phyloP scores from a whole-genome alignment of 1,140 invertebrate genomes.

The Apis mellifera region DNA sequence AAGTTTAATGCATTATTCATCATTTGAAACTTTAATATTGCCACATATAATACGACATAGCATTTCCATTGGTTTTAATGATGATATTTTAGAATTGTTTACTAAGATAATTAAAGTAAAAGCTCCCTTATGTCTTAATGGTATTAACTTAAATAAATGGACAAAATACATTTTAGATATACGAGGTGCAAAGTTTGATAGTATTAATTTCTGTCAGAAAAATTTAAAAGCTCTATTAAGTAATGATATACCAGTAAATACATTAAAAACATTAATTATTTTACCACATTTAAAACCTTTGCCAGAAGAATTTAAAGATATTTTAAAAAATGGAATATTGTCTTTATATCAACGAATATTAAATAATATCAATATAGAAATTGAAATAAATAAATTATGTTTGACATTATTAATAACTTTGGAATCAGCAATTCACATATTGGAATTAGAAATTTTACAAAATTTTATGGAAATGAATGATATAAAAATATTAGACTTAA shows the following conservation, averaged over 20 bases:
- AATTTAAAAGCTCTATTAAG: slow-evolving; percentile 61
- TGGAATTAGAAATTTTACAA: slow-evolving; percentile 79
- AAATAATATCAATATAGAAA: slow-evolving; percentile 21
- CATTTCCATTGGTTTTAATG: slow-evolving; percentile 81
- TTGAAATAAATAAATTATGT: slow-evolving; percentile 53
- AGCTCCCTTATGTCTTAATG: slow-evolving; percentile 83
- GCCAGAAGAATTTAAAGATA: slow-evolving; percentile 55
- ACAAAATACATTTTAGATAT: slow-evolving; percentile 85
- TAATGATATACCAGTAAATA: slow-evolving; percentile 59
- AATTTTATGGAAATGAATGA: slow-evolving; percentile 66
- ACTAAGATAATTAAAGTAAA: slow-evolving; percentile 87
- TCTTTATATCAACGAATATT: slow-evolving; percentile 64
- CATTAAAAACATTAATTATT: slow-evolving; percentile 71
- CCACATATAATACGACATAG: slow-evolving; percentile 86
- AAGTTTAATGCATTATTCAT: slow-evolving; percentile 84
- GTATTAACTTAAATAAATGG: slow-evolving; percentile 84
- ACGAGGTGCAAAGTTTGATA: slow-evolving; percentile 66
- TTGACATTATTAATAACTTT: slow-evolving; percentile 78
- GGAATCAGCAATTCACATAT: slow-evolving; percentile 83
- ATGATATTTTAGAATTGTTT: slow-evolving; percentile 83
- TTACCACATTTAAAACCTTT: slow-evolving; percentile 72
- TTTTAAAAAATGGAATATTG: slow-evolving; percentile 57
- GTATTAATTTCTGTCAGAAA: slow-evolving; percentile 56
- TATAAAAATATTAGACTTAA: slow-evolving; percentile 68
- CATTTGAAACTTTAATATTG: slow-evolving; percentile 88